phyloP scores from a whole-genome alignment of 2,888 invertebrate genomes.

The Tillus elongatus region DNA sequence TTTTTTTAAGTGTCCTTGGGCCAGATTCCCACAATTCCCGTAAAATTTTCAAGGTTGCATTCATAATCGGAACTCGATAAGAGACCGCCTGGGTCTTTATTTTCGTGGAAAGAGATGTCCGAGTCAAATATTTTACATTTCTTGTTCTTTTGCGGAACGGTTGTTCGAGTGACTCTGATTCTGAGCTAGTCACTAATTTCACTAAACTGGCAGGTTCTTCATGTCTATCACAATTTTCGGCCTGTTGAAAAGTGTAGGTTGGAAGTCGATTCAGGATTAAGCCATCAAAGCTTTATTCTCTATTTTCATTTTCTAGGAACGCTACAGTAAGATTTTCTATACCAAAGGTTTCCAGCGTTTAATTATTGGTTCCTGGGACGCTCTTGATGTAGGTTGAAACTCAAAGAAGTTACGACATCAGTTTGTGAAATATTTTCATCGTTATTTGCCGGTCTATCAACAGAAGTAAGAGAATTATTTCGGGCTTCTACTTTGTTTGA shows the following conservation, averaged over 20 bases:
- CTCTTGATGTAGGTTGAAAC: too few species aligned
- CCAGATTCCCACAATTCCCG: constrained; percentile 3
- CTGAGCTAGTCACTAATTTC: constrained; percentile 2
- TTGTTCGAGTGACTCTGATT: constrained; percentile 3
- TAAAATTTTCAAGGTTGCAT: neutral
- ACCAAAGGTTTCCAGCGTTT: too few species aligned
- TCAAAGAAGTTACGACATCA: too few species aligned
- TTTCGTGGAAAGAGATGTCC: constrained; percentile 1
- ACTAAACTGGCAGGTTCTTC: constrained; percentile 1
- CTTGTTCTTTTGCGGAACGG: neutral
- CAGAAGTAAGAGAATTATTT: too few species aligned
- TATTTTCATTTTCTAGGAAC: too few species aligned
- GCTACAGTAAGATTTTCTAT: too few species aligned
- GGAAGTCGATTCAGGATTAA: neutral
- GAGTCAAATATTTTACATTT: constrained; percentile 1
- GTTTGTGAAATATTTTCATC: too few species aligned
- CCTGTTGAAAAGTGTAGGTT: constrained; percentile 1
- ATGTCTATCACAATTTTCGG: constrained; percentile 3
- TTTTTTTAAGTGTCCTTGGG: constrained; percentile 1
- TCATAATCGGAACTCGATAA: constrained; percentile 2
- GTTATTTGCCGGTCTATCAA: too few species aligned
- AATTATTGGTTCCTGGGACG: too few species aligned
- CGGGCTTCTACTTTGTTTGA: too few species aligned
- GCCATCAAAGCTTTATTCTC: too few species aligned
- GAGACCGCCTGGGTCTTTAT: neutral